Base-by-base conservation (phyloP, 2,113 vertebrate species). In the Clarias gariepinus region DNA sequence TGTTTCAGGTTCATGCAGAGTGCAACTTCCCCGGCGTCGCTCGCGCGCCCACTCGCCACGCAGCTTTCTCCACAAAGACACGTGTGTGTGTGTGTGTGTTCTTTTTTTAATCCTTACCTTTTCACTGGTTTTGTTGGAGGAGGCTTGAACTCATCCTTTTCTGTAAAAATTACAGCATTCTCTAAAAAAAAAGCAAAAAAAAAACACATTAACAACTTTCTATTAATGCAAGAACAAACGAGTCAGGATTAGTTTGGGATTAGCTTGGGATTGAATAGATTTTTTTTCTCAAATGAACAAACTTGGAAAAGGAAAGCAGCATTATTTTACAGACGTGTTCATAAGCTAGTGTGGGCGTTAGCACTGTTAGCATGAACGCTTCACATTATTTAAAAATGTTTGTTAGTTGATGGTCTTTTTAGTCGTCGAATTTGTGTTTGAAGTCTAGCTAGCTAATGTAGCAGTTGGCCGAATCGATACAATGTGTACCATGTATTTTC, bases 131-230 rank as follows among this genome's bases (percentile, higher is more conserved):
- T 99, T 74, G 96, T 96, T 86, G 97, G 96, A 79, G 96, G 92
- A 74, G 96, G 95, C 85, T 98, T 97, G 74, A 98, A 99, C 88
- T 99, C 97, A 5, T 98, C 97, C 92, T 99, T 99, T 92, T 99
- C 98, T 0, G 97, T 91, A 91, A 97, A 99, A 89, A 98, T 99
- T 89, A 97, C 97, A 85, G 98, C 96, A 0, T 94, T 97, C 89
- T 98, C 98, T 97, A 91, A 12, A 90, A 91, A 91, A 83, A 5
- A 90, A n/a, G n/a, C n/a, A 85, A 3, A 6, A 6, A 25, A 57
- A 9, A 79, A 33, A 47, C 0, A 15, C 9, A 33, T 36, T 7
- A 53, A 9, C 2, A 47, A 73, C 19, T 23, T n/a, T 76, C 1
- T 11, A 25, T 76, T 53, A 55, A 52, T 13, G 0, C 33, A 0